These are phyloP conservation scores for Acronicta leporina DNA, from an alignment of 2,888 invertebrate genomes.

Conservation along the genomic window DNA sequence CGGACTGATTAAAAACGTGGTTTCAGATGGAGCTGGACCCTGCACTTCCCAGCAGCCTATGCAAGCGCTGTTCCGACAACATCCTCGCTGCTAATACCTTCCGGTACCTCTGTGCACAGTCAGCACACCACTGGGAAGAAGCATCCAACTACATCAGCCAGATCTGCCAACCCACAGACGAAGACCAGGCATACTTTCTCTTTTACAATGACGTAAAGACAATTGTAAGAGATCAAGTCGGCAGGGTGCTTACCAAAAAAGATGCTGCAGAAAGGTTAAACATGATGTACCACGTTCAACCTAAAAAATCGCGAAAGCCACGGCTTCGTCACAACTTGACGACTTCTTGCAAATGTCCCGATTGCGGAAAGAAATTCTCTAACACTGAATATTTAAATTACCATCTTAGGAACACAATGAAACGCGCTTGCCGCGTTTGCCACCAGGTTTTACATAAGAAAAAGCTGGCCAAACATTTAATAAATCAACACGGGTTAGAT, in stretches of 20 bases:
- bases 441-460: conserved; percentile 63
- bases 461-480: conserved; percentile 67
- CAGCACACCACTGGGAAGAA: conserved; percentile 68
- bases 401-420: conserved; percentile 70
- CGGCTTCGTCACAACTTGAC: conserved; percentile 18
- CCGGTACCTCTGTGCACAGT: conserved; percentile 67
- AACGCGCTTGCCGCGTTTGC: conserved; percentile 70
- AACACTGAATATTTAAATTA: conserved; percentile 64
- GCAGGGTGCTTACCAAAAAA: conserved; percentile 36
- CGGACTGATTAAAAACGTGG: conserved; percentile 79
- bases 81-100: conserved; percentile 68
- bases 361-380: conserved; percentile 70
- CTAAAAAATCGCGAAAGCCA: conserved; percentile 15
- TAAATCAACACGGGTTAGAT: conserved; percentile 54
- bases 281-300: conserved; percentile 34
- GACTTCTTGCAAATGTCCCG: conserved; percentile 60
- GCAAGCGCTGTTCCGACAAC: conserved; percentile 71
- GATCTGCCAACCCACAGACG: conserved; percentile 50
- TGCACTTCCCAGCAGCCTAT: conserved; percentile 72
- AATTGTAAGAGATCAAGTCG: conserved; percentile 60
- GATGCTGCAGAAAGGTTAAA: conserved; percentile 63
- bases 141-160: conserved; percentile 58
- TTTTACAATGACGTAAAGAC: conserved; percentile 61
- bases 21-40: conserved; percentile 81
- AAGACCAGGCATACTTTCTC: conserved; percentile 68